Base-by-base conservation (phyloP, 1,140 invertebrate genomes). In the Euwallacea fornicatus region DNA sequence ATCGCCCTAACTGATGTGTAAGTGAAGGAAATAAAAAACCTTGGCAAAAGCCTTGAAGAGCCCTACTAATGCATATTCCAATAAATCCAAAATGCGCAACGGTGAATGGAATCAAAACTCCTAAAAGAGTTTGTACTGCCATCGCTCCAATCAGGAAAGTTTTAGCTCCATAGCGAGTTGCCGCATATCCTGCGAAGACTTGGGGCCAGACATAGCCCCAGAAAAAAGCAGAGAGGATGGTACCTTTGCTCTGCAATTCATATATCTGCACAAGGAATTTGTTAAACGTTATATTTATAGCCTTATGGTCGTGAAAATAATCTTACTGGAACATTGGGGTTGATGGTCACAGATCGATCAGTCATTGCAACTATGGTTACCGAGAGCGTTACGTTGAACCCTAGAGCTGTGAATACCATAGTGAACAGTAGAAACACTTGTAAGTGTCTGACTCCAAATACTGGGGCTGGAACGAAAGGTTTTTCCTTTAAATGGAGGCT, bases 21-120 rank as follows among this genome's bases (percentile, higher is more conserved):
- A 93, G 84, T 55, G 88, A 86, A 0, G 94, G 94, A 76, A 92
- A 91, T 4, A 92, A 16, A 84, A 92, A 86, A 7, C 93, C 94
- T 83, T 95, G 89, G 42, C 84, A 86, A 0, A 96, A 78, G 0
- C 95, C 94, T 81, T 92, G 89, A 0, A 91, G 71, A 0, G 93
- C 86, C 33, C 95, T 84, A n/a, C 88, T 82, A 76, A 81, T 79
- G 77, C 84, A 85, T 65, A 91, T 78, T 69, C 85, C 82, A 78
- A 87, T 79, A 87, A 87, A 89, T 7, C 85, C 87, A 8, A 74
- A 72, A n/a, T 60, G 10, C 3, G 71, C 82, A 79, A 77, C 83
- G 78, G 81, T 74, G 6, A 71, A 78, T n/a, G 84, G 85, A 56
- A 77, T 84, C 46, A 84, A 74, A 53, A 85, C 73, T 44, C 81